These are phyloP conservation scores for Panthera tigris DNA, from an alignment of 2,113 vertebrate genomes.

Conservation along the genomic window DNA sequence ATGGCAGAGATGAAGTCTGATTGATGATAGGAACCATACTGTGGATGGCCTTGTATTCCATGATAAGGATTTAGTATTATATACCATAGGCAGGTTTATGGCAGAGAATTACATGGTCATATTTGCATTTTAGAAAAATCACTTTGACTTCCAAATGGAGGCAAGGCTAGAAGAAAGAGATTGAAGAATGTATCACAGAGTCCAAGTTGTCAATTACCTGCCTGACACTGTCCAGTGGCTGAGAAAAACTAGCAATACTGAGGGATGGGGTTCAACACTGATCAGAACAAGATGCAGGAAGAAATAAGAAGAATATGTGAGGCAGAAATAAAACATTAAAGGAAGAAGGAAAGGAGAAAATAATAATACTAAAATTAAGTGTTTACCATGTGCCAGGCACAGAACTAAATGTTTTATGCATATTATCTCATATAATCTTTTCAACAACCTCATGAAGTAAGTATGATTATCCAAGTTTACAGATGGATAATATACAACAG, in stretches of 20 bases:
- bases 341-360: neutral
- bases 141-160: neutral
- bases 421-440: slow-evolving; percentile 32
- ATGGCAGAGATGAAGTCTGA: neutral
- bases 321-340: neutral
- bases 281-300: neutral
- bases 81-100: neutral
- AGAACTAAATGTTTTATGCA: neutral
- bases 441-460: neutral
- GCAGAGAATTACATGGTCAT: neutral
- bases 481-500: neutral
- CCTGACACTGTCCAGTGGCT: neutral
- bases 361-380: neutral
- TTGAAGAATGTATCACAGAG: neutral
- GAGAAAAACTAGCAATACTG: slow-evolving; percentile 1
- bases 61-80: neutral
- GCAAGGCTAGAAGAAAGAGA: neutral
- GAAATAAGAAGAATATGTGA: neutral
- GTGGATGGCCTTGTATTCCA: neutral
- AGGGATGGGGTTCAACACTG: neutral
- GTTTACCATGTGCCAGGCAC: neutral
- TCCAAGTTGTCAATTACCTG: neutral
- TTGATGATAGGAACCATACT: neutral
- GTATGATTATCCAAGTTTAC: neutral
- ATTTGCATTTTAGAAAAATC: slow-evolving; percentile 39